Base-by-base conservation (phyloP, 2,888 invertebrate species). In the Silvanus unidentatus region DNA sequence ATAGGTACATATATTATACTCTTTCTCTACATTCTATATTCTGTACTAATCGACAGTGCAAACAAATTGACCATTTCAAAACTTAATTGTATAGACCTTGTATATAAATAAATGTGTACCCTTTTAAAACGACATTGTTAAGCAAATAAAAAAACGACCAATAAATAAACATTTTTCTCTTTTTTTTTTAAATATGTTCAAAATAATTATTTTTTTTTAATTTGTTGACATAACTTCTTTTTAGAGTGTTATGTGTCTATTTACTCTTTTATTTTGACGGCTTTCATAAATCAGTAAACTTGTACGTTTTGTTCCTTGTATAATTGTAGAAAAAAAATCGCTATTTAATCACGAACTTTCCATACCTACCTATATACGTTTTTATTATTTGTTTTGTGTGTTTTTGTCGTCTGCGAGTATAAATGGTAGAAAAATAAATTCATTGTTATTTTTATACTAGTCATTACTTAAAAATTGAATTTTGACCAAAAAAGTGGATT, bases 41-140 rank as follows among this genome's bases (percentile, higher is more conserved):
- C 16, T 44, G 36, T 51, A 42, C 51, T 53, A 49, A 52, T 47
- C 45, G 47, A 48, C 44, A 42, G 32, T 40, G 35, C 48, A 52
- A 50, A 50, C 48, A 43, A 44, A 49, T 48, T 41, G 45, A 46
- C 43, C 47, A 48, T 32, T n/a, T 11, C 40, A 41, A 30, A 36
- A 49, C 37, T 49, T 45, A 44, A 43, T 49, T 52, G 51, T 57
- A 55, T 51, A 56, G 48, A 57, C 52, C 49, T 56, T 60, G 58
- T 59, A 59, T 53, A 58, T 60, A 58, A 54, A 45, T 49, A 49
- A 48, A 49, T 52, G 47, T 54, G 54, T 46, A 49, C 49, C 50
- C 49, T 48, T 40, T 54, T 50, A 52, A 50, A 45, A 43, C 32
- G 50, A 48, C 49, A 50, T 53, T 51, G 48, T 50, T 52, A 45